Conservation (phyloP, 2,888 invertebrate species). For the Xestia xanthographa region DNA sequence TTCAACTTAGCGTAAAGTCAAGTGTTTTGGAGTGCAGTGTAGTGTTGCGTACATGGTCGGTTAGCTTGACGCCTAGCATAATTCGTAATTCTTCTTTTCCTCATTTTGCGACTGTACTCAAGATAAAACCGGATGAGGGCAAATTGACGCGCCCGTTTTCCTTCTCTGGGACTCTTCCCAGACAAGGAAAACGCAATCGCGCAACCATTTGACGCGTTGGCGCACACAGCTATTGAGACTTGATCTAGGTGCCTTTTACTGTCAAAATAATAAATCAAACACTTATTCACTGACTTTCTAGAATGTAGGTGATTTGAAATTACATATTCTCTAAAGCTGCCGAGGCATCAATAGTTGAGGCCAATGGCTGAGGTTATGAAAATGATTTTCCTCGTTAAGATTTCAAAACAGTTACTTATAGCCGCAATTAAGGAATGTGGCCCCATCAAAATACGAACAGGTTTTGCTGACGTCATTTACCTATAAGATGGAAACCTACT, state of each 20-base stretch:
- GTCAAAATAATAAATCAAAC: background rate
- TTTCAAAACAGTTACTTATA: background rate
- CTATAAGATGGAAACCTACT: background rate
- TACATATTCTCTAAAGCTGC: background rate
- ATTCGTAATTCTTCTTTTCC: background rate
- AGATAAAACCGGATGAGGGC: background rate
- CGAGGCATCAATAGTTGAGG: background rate
- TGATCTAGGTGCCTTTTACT: background rate
- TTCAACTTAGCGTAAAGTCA: no score
- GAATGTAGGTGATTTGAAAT: background rate
- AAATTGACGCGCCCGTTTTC: no score
- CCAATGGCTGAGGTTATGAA: background rate
- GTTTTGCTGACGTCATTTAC: background rate
- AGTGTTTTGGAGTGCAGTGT: no score
- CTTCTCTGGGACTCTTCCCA: no score
- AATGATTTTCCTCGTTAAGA: background rate
- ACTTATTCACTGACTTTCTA: background rate
- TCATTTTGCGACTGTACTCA: background rate
- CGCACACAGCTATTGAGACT: background rate
- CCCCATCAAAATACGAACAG: background rate
- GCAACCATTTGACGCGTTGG: background rate
- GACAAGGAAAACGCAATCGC: conserved; percentile 5
- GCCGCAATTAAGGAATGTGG: background rate
- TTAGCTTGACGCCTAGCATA: no score
- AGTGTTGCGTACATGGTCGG: no score